These are phyloP conservation scores for Heliothis subflexa DNA, from an alignment of 1,140 invertebrate species.

Conservation along the genomic window DNA sequence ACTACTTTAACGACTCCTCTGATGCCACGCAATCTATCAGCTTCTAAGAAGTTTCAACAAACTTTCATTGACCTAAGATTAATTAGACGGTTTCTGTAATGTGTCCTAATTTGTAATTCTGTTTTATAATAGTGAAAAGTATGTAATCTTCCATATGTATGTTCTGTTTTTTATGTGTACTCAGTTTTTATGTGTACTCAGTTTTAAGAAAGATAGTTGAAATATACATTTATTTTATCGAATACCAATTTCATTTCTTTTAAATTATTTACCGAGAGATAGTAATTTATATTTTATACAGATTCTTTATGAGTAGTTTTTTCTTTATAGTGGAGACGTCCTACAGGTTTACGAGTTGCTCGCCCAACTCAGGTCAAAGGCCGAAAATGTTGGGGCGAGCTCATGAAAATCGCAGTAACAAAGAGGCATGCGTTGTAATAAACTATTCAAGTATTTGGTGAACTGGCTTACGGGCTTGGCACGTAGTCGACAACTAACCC, in stretches of 20 bases:
- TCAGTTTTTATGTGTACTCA: background rate
- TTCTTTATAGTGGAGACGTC: too few relatives aligned
- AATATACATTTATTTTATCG: constrained; percentile 1
- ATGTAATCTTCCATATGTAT: too few relatives aligned
- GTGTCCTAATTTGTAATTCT: background rate
- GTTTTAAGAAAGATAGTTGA: background rate
- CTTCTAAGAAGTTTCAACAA: background rate
- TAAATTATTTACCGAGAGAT: too few relatives aligned
- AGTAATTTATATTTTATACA: too few relatives aligned
- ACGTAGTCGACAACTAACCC: constrained; percentile 43
- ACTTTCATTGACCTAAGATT: too few relatives aligned
- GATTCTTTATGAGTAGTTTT: too few relatives aligned
- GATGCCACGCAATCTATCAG: constrained; percentile 29
- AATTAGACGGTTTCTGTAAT: too few relatives aligned
- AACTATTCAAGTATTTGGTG: constrained; percentile 44
- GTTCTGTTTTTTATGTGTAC: background rate
- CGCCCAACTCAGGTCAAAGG: too few relatives aligned
- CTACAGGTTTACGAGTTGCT: too few relatives aligned
- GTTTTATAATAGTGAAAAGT: background rate
- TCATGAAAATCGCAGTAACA: constrained; percentile 17
- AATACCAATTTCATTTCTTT: background rate
- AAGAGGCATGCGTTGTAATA: constrained; percentile 36
- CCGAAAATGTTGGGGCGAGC: background rate
- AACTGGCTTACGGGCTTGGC: constrained; percentile 48
- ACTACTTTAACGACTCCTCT: constrained; percentile 62